Conservation (phyloP, 2,113 vertebrate species). For the Clinocottus analis region DNA sequence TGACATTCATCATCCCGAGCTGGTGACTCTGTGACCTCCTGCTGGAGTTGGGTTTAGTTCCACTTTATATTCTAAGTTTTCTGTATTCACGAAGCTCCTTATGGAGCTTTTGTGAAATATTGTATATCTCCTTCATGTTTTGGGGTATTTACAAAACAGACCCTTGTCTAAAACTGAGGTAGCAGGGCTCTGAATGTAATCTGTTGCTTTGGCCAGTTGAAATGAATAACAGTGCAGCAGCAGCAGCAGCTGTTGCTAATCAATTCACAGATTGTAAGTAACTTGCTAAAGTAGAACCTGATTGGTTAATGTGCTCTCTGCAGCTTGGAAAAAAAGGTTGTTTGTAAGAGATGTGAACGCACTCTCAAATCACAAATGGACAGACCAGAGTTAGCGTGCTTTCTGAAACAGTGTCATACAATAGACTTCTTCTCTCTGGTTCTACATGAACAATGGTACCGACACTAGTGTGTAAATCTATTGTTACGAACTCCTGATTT, state of each 20-base stretch:
- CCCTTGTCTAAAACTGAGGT: not conserved
- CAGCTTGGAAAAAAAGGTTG: not conserved
- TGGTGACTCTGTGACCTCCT: constrained; percentile 26
- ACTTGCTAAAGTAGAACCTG: too few relatives aligned
- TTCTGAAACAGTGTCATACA: not conserved
- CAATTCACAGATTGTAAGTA: not conserved
- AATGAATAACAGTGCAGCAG: not conserved
- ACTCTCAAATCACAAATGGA: not conserved
- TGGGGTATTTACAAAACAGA: not conserved
- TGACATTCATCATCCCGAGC: constrained; percentile 52
- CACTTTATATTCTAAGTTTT: constrained; percentile 2
- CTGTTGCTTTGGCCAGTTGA: not conserved
- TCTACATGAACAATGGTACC: too few relatives aligned
- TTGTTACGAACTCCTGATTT: too few relatives aligned
- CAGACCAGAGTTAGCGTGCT: not conserved
- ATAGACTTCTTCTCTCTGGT: too few relatives aligned
- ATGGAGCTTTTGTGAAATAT: not conserved
- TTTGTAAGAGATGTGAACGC: not conserved
- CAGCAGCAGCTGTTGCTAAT: not conserved
- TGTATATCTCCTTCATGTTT: not conserved
- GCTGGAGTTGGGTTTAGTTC: not conserved
- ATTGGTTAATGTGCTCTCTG: not conserved
- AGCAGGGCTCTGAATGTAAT: not conserved
- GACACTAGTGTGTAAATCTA: too few relatives aligned
- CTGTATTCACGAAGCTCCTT: not conserved